Conservation (phyloP, 2,888 invertebrate genomes). For the Plemyria rubiginata region DNA sequence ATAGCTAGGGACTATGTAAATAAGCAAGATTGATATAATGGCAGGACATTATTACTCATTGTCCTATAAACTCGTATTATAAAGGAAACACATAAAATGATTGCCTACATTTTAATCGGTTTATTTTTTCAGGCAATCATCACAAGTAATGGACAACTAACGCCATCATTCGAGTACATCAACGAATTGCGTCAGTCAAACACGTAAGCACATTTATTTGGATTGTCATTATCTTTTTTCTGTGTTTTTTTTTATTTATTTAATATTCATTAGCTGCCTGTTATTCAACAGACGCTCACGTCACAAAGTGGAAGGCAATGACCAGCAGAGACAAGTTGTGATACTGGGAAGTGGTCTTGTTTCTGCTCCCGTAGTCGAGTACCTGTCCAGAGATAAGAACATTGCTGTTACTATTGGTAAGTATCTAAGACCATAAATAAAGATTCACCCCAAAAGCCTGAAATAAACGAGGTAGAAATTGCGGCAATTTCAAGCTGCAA, state of each 20-base stretch:
- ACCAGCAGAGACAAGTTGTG: slow-evolving; percentile 89
- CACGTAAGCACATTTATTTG: slow-evolving; percentile 61
- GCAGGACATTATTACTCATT: too few species aligned
- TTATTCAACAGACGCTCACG: slow-evolving; percentile 87
- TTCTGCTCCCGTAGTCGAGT: slow-evolving; percentile 97
- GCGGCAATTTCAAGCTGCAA: too few species aligned
- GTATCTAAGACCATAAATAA: too few species aligned
- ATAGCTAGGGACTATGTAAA: too few species aligned
- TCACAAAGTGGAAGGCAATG: slow-evolving; percentile 89
- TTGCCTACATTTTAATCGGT: background rate
- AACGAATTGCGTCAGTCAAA: slow-evolving; percentile 91
- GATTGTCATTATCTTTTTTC: too few species aligned
- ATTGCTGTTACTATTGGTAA: slow-evolving; percentile 93
- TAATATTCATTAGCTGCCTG: too few species aligned
- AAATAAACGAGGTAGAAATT: too few species aligned
- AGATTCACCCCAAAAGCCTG: too few species aligned
- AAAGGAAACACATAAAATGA: too few species aligned
- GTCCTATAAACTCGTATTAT: too few species aligned
- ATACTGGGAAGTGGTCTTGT: slow-evolving; percentile 98
- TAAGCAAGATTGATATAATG: too few species aligned
- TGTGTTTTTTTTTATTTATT: background rate
- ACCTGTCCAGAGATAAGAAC: slow-evolving; percentile 92
- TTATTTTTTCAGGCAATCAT: slow-evolving; percentile 92
- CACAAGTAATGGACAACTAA: slow-evolving; percentile 96
- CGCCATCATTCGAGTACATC: slow-evolving; percentile 97